These are phyloP conservation scores for Platysternon megacephalum DNA, from an alignment of 2,113 vertebrate species.

Conservation along the genomic window DNA sequence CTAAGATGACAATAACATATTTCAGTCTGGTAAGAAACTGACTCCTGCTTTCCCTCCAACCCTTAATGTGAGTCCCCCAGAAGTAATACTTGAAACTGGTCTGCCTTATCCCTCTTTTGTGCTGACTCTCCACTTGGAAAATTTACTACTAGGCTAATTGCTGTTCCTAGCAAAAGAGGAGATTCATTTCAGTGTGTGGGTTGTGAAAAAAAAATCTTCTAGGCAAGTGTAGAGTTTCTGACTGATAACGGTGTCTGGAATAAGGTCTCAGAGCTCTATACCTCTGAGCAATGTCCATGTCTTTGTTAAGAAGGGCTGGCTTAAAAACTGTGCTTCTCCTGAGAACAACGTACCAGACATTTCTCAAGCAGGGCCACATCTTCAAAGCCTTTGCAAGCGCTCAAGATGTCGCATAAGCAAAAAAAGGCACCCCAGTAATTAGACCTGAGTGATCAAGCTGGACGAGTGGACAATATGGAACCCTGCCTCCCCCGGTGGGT, in stretches of 20 bases:
- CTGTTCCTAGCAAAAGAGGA: not conserved
- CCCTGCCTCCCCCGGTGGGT: not conserved
- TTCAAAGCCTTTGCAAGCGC: not conserved
- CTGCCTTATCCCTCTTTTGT: not conserved
- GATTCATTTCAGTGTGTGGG: not conserved
- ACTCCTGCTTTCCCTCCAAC: not conserved
- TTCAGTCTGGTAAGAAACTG: not conserved
- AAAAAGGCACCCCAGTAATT: constrained; percentile 12
- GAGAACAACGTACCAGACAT: not conserved
- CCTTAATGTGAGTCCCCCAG: not conserved
- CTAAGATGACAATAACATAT: not conserved
- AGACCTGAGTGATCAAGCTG: not conserved
- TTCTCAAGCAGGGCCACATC: not conserved
- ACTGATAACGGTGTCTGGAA: not conserved
- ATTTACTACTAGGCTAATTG: not conserved
- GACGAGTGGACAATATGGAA: not conserved
- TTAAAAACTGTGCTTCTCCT: not conserved
- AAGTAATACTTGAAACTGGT: not conserved
- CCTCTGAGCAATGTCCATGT: not conserved
- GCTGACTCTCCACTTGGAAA: not conserved
- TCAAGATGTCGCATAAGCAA: not conserved
- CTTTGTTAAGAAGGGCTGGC: not conserved
- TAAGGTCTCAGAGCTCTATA: not conserved
- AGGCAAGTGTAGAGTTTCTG: not conserved
- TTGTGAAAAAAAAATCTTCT: not conserved